Base-by-base conservation (phyloP, 2,888 invertebrate genomes). In the Synergus umbraculus region DNA sequence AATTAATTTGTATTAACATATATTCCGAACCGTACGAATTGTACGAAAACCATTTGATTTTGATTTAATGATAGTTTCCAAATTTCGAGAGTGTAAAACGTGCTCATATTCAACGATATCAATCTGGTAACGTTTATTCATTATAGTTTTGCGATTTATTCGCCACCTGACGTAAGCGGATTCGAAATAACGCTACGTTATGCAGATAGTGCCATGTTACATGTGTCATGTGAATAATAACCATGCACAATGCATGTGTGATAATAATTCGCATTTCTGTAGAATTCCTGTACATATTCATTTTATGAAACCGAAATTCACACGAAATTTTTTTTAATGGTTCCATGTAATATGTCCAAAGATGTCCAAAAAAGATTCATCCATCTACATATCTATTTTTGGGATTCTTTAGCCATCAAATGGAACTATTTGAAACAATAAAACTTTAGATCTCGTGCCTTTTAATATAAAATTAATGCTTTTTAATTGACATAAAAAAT, bases 151-250 rank as follows among this genome's bases (percentile, higher is more conserved):
- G 12, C 46, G 69, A 69, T 69, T 67, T 29, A 69, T 69, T 29
- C 69, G 43, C 64, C 13, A 65, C 41, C 22, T 65, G 49, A 69
- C 65, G 65, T 69, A 69, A 69, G 46, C 69, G 22, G 69, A 69
- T 69, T 69, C 69, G 69, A 46, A 69, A 49, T 69, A 69, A 69
- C 69, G 69, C 22, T 49, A 69, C 69, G 69, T 69, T 46, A 69
- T 69, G 69, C 49, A 69, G 69, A 46, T 29, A 49, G 46, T 69
- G 29, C 18, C 22, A 69, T 15, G 46, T 69, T 69, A 69, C 69
- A 49, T 29, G 49, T 69, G 69, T 69, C 69, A 69, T 46, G 69
- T 69, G 46, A 29, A 29, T 29, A 29, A 29, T 29, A 29, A 29
- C 22, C 69, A 46, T 69, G 29, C 46, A 69, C 69, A 69, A 46